phyloP scores from a whole-genome alignment of 2,113 vertebrate species.

The Mus spicilegus region DNA sequence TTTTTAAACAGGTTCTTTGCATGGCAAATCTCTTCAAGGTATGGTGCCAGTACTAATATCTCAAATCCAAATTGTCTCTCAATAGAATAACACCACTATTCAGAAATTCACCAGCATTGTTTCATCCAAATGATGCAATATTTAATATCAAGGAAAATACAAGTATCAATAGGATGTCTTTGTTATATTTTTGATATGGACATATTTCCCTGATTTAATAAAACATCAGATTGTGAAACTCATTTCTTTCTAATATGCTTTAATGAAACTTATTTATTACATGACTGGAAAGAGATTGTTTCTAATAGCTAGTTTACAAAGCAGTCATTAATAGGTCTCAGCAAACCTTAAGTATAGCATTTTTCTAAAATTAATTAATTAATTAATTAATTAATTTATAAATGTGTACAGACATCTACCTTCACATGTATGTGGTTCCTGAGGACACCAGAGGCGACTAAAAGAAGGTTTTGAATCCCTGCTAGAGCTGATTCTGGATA shows the following conservation, averaged over 20 bases:
- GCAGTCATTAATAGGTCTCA: background rate
- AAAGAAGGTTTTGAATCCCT: background rate
- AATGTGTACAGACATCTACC: background rate
- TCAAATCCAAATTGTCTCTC: background rate
- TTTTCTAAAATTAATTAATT: no score
- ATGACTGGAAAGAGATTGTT: background rate
- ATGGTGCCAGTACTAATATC: background rate
- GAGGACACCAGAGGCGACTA: background rate
- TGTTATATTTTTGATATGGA: background rate
- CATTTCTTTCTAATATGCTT: background rate
- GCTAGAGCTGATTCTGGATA: background rate
- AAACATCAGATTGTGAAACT: background rate
- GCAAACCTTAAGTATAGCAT: background rate
- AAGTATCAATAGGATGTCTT: background rate
- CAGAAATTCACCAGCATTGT: background rate
- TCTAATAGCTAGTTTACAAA: background rate
- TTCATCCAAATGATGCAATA: background rate
- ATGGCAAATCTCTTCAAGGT: background rate
- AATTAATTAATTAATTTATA: background rate
- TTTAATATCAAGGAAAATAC: conserved; percentile 24
- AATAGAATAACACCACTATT: background rate
- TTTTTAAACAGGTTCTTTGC: background rate
- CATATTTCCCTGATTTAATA: background rate
- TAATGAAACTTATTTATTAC: background rate
- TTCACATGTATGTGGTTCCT: background rate